Percentiles rank a stretch among this genome's conserved stretches.
These are phyloP conservation scores for Acanthiza pusilla DNA, from an alignment of 2,797 vertebrate genomes.

Conservation along the genomic window DNA sequence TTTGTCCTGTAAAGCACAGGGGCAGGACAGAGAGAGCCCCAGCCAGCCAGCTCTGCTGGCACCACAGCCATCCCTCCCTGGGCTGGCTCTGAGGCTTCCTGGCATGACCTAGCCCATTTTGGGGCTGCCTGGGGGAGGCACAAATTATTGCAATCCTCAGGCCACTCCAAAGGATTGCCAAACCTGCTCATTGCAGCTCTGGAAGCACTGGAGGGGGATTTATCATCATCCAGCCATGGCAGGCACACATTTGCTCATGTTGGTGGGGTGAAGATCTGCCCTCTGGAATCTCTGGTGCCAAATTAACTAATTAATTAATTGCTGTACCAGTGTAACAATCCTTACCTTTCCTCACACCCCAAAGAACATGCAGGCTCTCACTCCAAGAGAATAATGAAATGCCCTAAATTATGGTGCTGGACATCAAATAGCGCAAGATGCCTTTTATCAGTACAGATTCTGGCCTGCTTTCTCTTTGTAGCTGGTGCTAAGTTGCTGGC, in stretches of 20 bases:
- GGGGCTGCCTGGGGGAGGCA: background rate
- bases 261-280: background rate
- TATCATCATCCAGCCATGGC: background rate
- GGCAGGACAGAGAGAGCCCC: background rate
- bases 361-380: background rate
- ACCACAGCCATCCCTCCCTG: background rate
- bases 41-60: fast-evolving
- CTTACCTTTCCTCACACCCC: background rate
- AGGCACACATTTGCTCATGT: background rate
- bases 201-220: background rate
- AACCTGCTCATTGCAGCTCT: background rate
- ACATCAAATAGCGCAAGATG: background rate
- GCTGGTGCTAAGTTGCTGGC: background rate
- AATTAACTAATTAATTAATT: background rate
- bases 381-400: background rate
- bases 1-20: background rate
- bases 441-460: background rate
- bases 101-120: fast-evolving
- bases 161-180: background rate
- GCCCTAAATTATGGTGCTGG: background rate
- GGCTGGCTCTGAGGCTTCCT: background rate
- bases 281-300: background rate
- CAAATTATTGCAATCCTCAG: background rate
- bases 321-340: background rate
- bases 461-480: background rate